Conservation (phyloP, 2,888 invertebrate species). For the Panopea generosa region DNA sequence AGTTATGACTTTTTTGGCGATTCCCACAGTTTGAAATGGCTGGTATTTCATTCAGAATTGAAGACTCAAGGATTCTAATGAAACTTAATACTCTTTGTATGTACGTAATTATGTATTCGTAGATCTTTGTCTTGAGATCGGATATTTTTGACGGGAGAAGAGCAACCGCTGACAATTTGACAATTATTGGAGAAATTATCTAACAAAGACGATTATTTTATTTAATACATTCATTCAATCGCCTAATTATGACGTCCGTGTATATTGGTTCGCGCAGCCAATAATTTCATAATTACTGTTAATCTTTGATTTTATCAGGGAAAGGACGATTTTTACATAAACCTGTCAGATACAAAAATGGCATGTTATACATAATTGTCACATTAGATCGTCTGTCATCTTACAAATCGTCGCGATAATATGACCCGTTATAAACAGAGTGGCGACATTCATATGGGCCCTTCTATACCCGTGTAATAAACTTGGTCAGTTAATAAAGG, state of each 20-base stretch:
- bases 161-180: neutral
- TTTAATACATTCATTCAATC: neutral
- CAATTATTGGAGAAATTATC: conserved; percentile 6
- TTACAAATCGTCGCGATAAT: neutral
- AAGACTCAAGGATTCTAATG: conserved; percentile 1
- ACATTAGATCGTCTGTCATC: conserved; percentile 1
- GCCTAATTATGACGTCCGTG: no score
- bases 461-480: conserved; percentile 4
- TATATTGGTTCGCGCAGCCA: no score
- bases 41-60: no score
- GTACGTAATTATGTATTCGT: neutral
- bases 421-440: neutral
- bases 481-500: neutral
- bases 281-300: conserved; percentile 7
- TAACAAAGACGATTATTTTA: neutral
- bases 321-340: conserved; percentile 1
- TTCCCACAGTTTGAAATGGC: no score
- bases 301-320: neutral
- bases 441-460: conserved; percentile 6
- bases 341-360: conserved; percentile 8
- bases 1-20: no score
- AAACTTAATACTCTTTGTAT: neutral
- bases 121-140: neutral
- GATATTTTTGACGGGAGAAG: neutral
- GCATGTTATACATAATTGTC: conserved; percentile 2